A percentile compares a stretch with the other conserved stretches of the same genome.
Conservation (phyloP, 2,888 invertebrate genomes). For the Caprella mutica region DNA sequence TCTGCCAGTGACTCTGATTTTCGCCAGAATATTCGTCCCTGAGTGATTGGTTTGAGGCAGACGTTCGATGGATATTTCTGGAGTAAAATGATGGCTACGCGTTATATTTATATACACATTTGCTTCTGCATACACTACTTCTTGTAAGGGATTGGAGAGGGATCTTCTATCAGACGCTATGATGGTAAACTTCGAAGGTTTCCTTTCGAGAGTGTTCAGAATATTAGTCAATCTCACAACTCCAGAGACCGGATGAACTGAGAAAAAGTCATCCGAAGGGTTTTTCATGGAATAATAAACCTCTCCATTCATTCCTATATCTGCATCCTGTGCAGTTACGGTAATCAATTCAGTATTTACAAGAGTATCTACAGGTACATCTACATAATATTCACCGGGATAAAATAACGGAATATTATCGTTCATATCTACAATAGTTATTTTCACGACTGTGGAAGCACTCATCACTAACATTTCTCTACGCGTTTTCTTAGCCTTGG, state of each 20-base stretch:
- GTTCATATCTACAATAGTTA: constrained; percentile 69
- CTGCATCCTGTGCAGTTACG: constrained; percentile 81
- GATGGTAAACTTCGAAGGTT: constrained; percentile 62
- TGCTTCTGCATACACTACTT: constrained; percentile 13
- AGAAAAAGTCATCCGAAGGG: constrained; percentile 74
- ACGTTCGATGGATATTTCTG: constrained; percentile 66
- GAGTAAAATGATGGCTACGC: constrained; percentile 72
- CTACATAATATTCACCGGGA: constrained; percentile 71
- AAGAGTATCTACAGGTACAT: constrained; percentile 74
- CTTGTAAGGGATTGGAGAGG: constrained; percentile 40
- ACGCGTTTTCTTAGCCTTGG: not conserved
- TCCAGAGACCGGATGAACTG: constrained; percentile 85
- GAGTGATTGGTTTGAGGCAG: constrained; percentile 68
- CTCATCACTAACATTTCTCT: not conserved
- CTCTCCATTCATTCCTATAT: constrained; percentile 88
- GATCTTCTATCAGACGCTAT: constrained; percentile 74
- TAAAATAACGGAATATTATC: constrained; percentile 90
- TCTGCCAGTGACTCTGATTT: constrained; percentile 67
- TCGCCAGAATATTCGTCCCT: constrained; percentile 75
- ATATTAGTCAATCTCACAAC: constrained; percentile 70
- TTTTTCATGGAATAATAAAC: constrained; percentile 87
- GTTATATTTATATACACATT: constrained; percentile 36
- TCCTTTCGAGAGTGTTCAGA: constrained; percentile 56
- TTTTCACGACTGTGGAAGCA: constrained; percentile 49
- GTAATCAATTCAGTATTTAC: constrained; percentile 49